A percentile compares a stretch with the other conserved stretches of the same genome.
Conservation (phyloP, 2,888 invertebrate species). For the Oeneis ivallda region DNA sequence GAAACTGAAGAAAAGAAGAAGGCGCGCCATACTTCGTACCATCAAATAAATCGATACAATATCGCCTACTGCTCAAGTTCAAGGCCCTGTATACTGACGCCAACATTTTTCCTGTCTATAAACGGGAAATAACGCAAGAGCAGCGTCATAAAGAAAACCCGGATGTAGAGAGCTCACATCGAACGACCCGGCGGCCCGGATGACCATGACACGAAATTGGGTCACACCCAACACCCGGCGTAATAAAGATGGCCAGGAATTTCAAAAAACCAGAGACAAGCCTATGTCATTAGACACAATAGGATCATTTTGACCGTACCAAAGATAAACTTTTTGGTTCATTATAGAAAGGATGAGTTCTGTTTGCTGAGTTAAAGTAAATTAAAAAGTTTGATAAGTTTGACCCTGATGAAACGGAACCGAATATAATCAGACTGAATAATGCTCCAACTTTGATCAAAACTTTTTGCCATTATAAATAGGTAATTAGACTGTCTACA, state of each 20-base stretch:
- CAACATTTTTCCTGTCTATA: too few species aligned
- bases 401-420: neutral
- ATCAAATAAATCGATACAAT: too few species aligned
- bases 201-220: constrained; percentile 36
- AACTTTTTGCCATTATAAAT: neutral
- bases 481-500: neutral
- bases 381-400: neutral
- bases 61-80: too few species aligned
- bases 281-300: neutral
- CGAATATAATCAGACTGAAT: neutral
- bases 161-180: neutral
- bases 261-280: constrained; percentile 17
- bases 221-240: constrained; percentile 21
- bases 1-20: too few species aligned
- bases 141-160: neutral
- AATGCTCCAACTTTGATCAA: neutral
- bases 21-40: too few species aligned
- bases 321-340: neutral
- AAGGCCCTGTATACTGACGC: too few species aligned
- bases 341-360: neutral
- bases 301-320: neutral
- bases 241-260: constrained; percentile 16
- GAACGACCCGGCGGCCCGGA: constrained; percentile 6
- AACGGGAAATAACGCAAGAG: too few species aligned
- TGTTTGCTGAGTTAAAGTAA: neutral